These are phyloP conservation scores for Platycheirus rosarum DNA, from an alignment of 2,888 invertebrate species.

Conservation along the genomic window DNA sequence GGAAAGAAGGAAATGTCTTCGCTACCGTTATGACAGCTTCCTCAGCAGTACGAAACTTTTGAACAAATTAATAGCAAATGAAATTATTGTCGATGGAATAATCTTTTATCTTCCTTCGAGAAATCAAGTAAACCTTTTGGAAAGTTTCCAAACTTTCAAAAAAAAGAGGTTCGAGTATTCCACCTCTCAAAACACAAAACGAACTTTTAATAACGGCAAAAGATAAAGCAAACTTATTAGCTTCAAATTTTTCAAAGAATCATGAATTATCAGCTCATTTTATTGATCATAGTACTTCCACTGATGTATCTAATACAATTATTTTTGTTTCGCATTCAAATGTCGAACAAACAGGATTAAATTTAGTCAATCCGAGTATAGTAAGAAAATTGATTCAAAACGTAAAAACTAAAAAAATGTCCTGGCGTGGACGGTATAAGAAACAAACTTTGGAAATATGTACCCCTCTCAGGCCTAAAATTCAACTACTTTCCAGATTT, in stretches of 20 bases:
- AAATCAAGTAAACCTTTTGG: too few species aligned
- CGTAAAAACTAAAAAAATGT: too few species aligned
- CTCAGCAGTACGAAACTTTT: neutral
- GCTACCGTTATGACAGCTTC: too few species aligned
- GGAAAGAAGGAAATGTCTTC: neutral
- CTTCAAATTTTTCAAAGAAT: neutral
- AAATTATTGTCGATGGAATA: neutral
- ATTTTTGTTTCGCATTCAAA: neutral
- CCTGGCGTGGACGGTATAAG: too few species aligned
- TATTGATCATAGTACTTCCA: slow-evolving; percentile 1
- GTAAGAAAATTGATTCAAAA: too few species aligned
- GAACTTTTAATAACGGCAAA: too few species aligned
- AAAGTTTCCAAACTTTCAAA: neutral
- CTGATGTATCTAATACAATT: neutral
- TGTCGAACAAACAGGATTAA: slow-evolving; percentile 7
- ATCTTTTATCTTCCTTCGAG: too few species aligned
- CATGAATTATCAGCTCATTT: neutral
- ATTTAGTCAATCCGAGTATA: too few species aligned
- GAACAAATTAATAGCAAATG: neutral
- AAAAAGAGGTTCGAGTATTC: neutral
- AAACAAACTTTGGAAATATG: neutral
- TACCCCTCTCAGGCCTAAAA: neutral
- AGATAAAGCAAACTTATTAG: too few species aligned
- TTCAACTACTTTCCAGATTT: too few species aligned
- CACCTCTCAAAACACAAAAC: too few species aligned